Evolutionary conservation across 2,113 vertebrate species (phyloP).

Genomic region (Labeo catla): DNA sequence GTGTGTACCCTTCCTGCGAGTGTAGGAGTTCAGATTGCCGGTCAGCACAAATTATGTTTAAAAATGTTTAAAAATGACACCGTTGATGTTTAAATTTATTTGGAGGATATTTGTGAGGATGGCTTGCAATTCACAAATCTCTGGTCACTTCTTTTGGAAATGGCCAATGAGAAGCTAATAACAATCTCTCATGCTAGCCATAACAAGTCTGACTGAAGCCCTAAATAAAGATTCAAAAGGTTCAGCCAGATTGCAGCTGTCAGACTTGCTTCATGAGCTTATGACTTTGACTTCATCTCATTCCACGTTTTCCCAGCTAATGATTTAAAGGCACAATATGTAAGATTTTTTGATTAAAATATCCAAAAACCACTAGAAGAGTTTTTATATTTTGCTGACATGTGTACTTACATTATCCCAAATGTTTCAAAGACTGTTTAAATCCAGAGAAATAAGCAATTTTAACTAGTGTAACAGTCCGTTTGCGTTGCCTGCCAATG

Average conservation of each 20-base stretch:
- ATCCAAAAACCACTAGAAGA: too few relatives aligned
- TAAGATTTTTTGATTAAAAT: too few relatives aligned
- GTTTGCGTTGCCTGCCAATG: too few relatives aligned
- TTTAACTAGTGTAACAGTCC: too few relatives aligned
- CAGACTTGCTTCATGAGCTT: neutral
- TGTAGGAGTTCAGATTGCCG: conserved; percentile 28
- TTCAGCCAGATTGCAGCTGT: neutral
- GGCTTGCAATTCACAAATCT: neutral
- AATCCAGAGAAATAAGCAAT: too few relatives aligned
- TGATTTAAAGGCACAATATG: too few relatives aligned
- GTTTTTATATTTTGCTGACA: too few relatives aligned
- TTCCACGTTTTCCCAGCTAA: neutral
- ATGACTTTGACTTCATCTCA: neutral
- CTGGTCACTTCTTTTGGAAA: neutral
- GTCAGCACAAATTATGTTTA: conserved; percentile 16
- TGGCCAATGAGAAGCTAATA: neutral
- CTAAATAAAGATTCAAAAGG: neutral
- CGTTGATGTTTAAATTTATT: neutral
- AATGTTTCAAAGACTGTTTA: too few relatives aligned
- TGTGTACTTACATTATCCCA: too few relatives aligned
- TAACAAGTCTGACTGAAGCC: neutral
- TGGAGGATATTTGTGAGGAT: neutral
- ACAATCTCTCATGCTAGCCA: neutral
- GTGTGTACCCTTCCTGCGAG: conserved; percentile 20
- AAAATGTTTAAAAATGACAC: neutral